Percentiles rank a stretch among this genome's conserved stretches.
Conservation (phyloP, 2,888 invertebrate species). For the Limnephilus lunatus region DNA sequence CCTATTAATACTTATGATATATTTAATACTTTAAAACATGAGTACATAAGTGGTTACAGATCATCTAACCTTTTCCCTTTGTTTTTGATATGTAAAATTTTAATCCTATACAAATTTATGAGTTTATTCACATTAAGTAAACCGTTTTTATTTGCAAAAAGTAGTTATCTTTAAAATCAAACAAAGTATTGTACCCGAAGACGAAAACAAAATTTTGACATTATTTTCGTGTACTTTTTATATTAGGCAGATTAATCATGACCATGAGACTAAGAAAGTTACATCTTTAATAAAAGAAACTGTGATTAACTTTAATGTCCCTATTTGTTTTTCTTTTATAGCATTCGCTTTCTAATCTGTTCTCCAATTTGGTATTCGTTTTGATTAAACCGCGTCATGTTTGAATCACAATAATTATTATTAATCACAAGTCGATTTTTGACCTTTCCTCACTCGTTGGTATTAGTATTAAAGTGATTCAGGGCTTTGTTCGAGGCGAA, state of each 20-base stretch:
- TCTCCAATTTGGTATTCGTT: not conserved
- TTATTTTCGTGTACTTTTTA: not conserved
- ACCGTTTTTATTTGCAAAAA: too few relatives aligned
- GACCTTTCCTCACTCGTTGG: not conserved
- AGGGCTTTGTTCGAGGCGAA: not conserved
- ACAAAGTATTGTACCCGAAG: not conserved
- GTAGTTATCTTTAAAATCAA: not conserved
- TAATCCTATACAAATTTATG: too few relatives aligned
- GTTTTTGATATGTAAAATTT: too few relatives aligned
- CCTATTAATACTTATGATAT: too few relatives aligned
- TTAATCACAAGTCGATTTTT: slow-evolving; percentile 5
- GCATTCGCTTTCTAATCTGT: not conserved
- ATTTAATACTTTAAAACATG: too few relatives aligned
- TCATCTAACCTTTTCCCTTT: too few relatives aligned
- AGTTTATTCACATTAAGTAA: too few relatives aligned
- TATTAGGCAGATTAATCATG: not conserved
- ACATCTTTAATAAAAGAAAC: not conserved
- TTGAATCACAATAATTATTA: not conserved
- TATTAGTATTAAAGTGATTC: slow-evolving; percentile 14
- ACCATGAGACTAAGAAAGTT: not conserved
- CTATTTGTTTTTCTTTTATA: not conserved
- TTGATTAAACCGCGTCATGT: not conserved
- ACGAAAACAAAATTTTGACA: not conserved
- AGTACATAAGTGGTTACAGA: too few relatives aligned
- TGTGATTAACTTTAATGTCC: not conserved